Evolutionary conservation across 1,140 invertebrate species (phyloP), one percentile per base, ranked within the genome.

Genomic region (Epicauta chinensis): DNA sequence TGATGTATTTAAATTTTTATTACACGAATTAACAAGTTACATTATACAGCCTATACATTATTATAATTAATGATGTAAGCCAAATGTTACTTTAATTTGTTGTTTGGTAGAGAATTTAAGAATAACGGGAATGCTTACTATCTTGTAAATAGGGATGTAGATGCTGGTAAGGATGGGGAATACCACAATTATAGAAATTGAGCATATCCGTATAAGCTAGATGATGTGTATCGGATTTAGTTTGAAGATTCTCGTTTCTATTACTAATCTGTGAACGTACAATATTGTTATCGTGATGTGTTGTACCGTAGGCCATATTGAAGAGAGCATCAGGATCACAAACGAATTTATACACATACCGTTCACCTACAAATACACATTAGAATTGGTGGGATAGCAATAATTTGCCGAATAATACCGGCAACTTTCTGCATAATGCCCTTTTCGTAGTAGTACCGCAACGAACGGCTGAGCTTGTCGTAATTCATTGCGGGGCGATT

Each of bases 381-480:
- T 35, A 15, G 3, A 11, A 42, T 14, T 43, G 2, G 23, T 39
- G n/a, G 16, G 14, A 32, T 45, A 34, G 16, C 7, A 35, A 35
- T 12, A 16, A 7, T 13, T 29, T 36, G 47, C 16, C 13, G 36
- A 55, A 75, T 72, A 78, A 87, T 1, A 23, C 23, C 91, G 44
- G 93, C 91, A 0, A 97, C 94, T 74, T 98, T 98, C 68, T 96
- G 93, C 89, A 98, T 97, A 66, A 98, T 98, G 15, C 93, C 93
- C 71, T 97, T 97, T 71, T 97, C 93, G 68, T 97, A 97, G 65
- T 97, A 97, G 64, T 97, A 97, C 7, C 93, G 78, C 6, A 97
- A 74, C 0, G 93, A 96, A 0, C 93, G 75, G 47, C 91, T 94
- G 7, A 97, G 70, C 71, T 97, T 97, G 70, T 97, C 93, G 67